These are phyloP conservation scores for Zosterops japonicus DNA, from an alignment of 2,113 vertebrate genomes.

Conservation along the genomic window DNA sequence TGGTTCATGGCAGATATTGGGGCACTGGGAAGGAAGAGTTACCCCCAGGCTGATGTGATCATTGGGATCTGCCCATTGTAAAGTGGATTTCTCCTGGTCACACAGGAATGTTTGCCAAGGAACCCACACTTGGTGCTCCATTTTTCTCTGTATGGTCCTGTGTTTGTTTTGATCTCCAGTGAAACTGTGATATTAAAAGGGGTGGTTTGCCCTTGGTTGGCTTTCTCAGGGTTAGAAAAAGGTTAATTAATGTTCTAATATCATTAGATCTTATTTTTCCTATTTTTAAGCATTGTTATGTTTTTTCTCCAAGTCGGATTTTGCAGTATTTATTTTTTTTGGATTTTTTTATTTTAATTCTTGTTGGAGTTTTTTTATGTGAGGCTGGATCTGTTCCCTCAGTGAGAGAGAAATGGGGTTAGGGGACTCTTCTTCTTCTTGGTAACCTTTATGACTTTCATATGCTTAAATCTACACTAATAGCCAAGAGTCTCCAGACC, in stretches of 20 bases:
- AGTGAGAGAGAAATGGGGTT: not conserved
- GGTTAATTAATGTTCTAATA: not conserved
- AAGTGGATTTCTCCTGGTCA: conserved; percentile 16
- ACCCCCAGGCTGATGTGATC: conserved; percentile 14
- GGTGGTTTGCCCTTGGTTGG: not conserved
- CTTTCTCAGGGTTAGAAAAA: not conserved
- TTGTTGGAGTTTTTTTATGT: not conserved
- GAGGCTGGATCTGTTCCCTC: not conserved
- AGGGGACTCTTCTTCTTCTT: not conserved
- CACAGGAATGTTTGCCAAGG: not conserved
- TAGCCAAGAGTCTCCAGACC: not conserved
- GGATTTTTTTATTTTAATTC: not conserved
- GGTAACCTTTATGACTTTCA: not conserved
- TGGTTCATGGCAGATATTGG: not conserved
- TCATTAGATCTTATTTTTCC: not conserved
- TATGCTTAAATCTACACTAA: not conserved
- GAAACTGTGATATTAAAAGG: not conserved
- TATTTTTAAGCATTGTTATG: not conserved
- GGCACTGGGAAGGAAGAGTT: conserved; percentile 12
- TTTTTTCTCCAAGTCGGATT: not conserved
- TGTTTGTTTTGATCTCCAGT: not conserved
- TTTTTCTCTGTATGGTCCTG: not conserved
- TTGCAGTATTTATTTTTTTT: not conserved
- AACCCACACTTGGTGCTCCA: not conserved
- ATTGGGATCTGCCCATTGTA: conserved; percentile 26